Conservation (phyloP, 2,888 invertebrate genomes). For the Philhelius pedissequus region DNA sequence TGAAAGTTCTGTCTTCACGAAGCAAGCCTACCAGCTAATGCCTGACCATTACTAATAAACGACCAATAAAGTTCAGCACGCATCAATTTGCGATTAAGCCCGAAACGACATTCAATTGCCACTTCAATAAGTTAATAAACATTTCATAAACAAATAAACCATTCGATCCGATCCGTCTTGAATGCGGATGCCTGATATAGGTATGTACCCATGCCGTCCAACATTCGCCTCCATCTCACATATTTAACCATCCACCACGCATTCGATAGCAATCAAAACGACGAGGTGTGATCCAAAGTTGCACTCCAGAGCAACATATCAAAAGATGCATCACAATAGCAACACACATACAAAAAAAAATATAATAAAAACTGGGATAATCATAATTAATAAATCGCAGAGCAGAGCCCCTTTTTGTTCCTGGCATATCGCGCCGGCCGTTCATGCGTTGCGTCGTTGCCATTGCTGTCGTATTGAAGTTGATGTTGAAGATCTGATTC, state of each 20-base stretch:
- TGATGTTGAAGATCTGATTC: constrained; percentile 16
- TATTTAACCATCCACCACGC: constrained; percentile 32
- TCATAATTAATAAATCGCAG: constrained; percentile 68
- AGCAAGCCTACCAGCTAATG: no score
- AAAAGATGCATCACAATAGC: background rate
- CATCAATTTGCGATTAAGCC: constrained; percentile 38
- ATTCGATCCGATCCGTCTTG: background rate
- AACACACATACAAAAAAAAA: background rate
- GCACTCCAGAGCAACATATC: constrained; percentile 20
- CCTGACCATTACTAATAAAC: no score
- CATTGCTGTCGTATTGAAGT: background rate
- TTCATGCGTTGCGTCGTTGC: constrained; percentile 18
- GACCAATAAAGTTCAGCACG: constrained; percentile 20
- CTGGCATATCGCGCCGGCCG: background rate
- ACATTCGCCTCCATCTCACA: constrained; percentile 24
- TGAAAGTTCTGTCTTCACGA: no score
- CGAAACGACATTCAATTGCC: constrained; percentile 42
- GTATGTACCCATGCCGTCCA: background rate
- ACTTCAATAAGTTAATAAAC: constrained; percentile 60
- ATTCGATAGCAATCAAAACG: constrained; percentile 64
- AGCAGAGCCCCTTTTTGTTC: constrained; percentile 12
- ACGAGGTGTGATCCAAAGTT: constrained; percentile 62
- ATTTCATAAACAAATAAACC: constrained; percentile 65
- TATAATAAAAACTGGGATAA: constrained; percentile 48
- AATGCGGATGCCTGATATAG: background rate